Evolutionary conservation across 2,888 invertebrate genomes (phyloP).

Genomic region (Cepaea hortensis): DNA sequence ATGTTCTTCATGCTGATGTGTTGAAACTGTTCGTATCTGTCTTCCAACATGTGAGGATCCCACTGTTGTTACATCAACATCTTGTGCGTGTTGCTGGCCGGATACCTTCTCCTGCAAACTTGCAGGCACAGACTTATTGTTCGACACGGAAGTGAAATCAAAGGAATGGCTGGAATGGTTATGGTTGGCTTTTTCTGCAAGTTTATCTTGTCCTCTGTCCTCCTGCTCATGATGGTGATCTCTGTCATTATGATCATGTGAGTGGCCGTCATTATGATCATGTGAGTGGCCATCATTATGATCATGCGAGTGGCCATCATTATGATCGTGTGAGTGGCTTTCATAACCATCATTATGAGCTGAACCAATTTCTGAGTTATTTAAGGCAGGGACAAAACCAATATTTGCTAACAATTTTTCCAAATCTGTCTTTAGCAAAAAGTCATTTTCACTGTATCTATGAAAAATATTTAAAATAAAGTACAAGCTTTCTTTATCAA

Average conservation of each 20-base stretch:
- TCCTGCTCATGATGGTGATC: background rate
- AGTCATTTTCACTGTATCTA: constrained; percentile 14
- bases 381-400: background rate
- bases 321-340: background rate
- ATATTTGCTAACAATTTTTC: background rate
- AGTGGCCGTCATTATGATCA: background rate
- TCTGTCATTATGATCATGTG: background rate
- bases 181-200: background rate
- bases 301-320: background rate
- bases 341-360: background rate
- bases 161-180: no score
- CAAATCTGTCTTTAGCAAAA: background rate
- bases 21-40: background rate
- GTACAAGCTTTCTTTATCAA: constrained; percentile 1
- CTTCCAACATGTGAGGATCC: background rate
- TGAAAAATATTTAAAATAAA: constrained; percentile 9
- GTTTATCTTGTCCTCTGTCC: background rate
- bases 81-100: no score
- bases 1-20: constrained; percentile 20
- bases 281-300: background rate
- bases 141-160: no score
- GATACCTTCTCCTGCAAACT: no score
- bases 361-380: background rate
- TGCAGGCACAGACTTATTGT: no score
- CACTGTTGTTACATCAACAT: no score